A percentile compares a stretch with the other conserved stretches of the same genome.
Evolutionary conservation across 2,888 invertebrate genomes (phyloP).

Genomic region (Agriopis marginaria): DNA sequence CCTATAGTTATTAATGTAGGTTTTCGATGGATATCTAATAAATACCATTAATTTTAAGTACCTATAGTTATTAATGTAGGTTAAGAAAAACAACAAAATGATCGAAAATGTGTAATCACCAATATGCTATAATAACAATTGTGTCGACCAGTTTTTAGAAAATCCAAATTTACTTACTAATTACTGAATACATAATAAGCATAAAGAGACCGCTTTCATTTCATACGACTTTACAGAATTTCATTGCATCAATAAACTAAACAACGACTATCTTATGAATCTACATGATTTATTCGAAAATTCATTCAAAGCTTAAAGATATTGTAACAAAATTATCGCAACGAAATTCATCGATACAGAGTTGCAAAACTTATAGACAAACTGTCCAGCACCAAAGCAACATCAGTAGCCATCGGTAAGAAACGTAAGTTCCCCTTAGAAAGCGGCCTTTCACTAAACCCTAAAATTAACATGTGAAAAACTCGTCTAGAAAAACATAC

Average conservation of each 20-base stretch:
- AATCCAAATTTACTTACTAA: conserved; percentile 31
- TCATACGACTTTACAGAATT: conserved; percentile 3
- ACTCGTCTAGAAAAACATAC: conserved; percentile 23
- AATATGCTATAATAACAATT: conserved; percentile 1
- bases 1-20: no score
- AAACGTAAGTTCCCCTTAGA: conserved; percentile 1
- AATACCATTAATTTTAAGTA: no score
- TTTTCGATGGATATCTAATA: no score
- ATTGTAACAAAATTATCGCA: conserved; percentile 15
- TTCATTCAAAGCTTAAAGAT: conserved; percentile 23
- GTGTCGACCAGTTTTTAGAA: conserved; percentile 18
- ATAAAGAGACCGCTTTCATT: conserved; percentile 31
- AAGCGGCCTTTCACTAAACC: conserved; percentile 28
- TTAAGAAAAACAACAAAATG: conserved; percentile 1
- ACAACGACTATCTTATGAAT: conserved; percentile 21
- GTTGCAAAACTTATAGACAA: background rate
- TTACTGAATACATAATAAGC: conserved; percentile 30
- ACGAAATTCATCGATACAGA: conserved; percentile 7
- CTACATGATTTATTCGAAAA: conserved; percentile 32
- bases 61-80: background rate
- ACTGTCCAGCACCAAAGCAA: background rate
- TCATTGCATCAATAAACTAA: conserved; percentile 20
- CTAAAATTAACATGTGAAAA: conserved; percentile 27
- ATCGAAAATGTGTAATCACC: conserved; percentile 3
- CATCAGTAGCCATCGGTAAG: background rate